phyloP scores from a whole-genome alignment of 1,140 invertebrate species.

The Pissodes strobi region DNA sequence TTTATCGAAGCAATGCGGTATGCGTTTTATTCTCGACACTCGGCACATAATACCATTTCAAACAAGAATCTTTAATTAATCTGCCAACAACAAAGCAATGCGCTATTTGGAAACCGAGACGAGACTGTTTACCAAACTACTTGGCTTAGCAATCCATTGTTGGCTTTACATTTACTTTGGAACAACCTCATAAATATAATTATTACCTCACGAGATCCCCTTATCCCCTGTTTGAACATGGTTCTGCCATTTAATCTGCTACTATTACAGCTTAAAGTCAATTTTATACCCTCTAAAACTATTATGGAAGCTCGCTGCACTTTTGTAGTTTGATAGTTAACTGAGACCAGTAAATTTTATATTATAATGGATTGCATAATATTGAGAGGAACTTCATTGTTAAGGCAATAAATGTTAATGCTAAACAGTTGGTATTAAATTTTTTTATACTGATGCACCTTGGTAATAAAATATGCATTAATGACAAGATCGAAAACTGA shows the following conservation, averaged over 20 bases:
- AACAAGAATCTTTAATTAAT: slow-evolving; percentile 20
- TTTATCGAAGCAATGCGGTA: too few relatives aligned
- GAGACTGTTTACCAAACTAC: slow-evolving; percentile 9
- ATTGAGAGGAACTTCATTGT: too few relatives aligned
- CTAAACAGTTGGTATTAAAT: too few relatives aligned
- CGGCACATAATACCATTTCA: slow-evolving; percentile 3
- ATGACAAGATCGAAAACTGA: too few relatives aligned
- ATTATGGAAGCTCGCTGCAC: too few relatives aligned
- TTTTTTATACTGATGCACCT: too few relatives aligned
- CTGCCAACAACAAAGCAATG: slow-evolving; percentile 2
- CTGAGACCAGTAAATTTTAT: too few relatives aligned
- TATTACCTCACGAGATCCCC: slow-evolving; percentile 1
- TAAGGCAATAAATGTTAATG: too few relatives aligned
- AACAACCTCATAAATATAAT: slow-evolving; percentile 11
- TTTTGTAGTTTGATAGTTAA: too few relatives aligned
- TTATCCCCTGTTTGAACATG: neutral
- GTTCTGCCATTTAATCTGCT: neutral
- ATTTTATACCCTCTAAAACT: neutral
- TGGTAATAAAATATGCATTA: too few relatives aligned
- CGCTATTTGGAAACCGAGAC: neutral
- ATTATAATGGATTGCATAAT: too few relatives aligned
- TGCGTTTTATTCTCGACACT: too few relatives aligned
- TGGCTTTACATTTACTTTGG: slow-evolving; percentile 3
- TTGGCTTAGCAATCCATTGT: slow-evolving; percentile 6
- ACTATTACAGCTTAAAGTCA: neutral